A percentile compares a stretch with the other conserved stretches of the same genome.
Conservation (phyloP, 1,140 invertebrate species). For the Drosophila neocordata region DNA sequence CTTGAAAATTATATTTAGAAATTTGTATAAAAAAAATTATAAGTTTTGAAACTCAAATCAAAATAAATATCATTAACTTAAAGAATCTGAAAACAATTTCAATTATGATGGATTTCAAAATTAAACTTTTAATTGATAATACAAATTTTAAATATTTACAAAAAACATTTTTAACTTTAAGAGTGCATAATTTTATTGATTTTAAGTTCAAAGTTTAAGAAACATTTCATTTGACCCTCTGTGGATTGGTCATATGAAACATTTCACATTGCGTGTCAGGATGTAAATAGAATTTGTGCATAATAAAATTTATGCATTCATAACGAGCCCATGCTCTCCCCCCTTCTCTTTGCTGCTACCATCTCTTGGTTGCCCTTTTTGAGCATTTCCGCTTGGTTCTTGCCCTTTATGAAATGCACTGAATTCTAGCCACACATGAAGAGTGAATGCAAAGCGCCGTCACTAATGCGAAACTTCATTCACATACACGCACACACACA, state of each 20-base stretch:
- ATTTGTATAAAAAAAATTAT: no score
- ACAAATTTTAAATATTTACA: no score
- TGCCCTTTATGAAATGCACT: slow-evolving; percentile 2
- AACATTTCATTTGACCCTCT: slow-evolving; percentile 25
- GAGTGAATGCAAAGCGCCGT: slow-evolving; percentile 15
- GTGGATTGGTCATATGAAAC: slow-evolving; percentile 37
- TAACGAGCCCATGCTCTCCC: slow-evolving; percentile 24
- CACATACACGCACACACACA: not conserved
- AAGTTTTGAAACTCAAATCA: no score
- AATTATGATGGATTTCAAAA: no score
- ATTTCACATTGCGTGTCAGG: slow-evolving; percentile 38
- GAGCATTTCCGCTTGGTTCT: slow-evolving; percentile 2
- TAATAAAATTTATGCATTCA: slow-evolving; percentile 70
- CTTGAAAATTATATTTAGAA: no score
- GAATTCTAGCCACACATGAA: slow-evolving; percentile 13
- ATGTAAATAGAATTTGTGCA: slow-evolving; percentile 64
- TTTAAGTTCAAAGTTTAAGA: not conserved
- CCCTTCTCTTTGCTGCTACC: not conserved
- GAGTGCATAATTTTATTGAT: not conserved
- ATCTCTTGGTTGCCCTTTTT: slow-evolving; percentile 7
- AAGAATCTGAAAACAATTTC: no score
- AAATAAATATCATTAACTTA: no score
- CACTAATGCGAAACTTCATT: slow-evolving; percentile 19
- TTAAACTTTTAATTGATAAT: no score
- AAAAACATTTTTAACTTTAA: no score